phyloP scores from a whole-genome alignment of 2,888 invertebrate species.

The Chymomyza amoena region DNA sequence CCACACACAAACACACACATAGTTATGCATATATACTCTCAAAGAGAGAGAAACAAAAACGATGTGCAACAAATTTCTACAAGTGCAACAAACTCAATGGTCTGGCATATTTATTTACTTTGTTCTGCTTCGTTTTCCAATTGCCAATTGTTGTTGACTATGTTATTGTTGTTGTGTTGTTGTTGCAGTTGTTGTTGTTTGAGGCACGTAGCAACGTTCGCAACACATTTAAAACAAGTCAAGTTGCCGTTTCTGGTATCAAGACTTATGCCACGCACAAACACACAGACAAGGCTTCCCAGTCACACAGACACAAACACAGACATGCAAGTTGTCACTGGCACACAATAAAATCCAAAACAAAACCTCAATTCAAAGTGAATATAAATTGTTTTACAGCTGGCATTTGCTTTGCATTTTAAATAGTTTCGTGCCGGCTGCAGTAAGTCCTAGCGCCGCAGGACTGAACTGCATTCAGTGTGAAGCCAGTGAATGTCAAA shows the following conservation, averaged over 20 bases:
- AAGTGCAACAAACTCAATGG: slow-evolving; percentile 46
- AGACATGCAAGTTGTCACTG: slow-evolving; percentile 43
- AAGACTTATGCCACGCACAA: slow-evolving; percentile 43
- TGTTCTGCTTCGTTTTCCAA: slow-evolving; percentile 42
- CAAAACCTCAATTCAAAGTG: slow-evolving; percentile 72
- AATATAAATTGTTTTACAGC: slow-evolving; percentile 73
- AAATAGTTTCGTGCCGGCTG: slow-evolving; percentile 48
- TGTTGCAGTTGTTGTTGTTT: slow-evolving; percentile 43
- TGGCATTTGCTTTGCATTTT: slow-evolving; percentile 72
- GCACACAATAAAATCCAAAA: slow-evolving; percentile 60
- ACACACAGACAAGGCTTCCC: slow-evolving; percentile 14
- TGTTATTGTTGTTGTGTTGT: slow-evolving; percentile 1
- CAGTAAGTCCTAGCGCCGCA: slow-evolving; percentile 23
- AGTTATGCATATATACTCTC: not conserved
- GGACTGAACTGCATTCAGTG: slow-evolving; percentile 17
- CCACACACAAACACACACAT: not conserved
- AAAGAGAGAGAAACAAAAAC: not conserved
- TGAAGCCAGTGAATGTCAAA: slow-evolving; percentile 11
- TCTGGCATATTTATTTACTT: slow-evolving; percentile 57
- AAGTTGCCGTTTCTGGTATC: slow-evolving; percentile 51
- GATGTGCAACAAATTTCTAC: slow-evolving; percentile 18
- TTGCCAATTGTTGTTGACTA: slow-evolving; percentile 31
- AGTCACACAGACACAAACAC: slow-evolving; percentile 12
- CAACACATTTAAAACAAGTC: slow-evolving; percentile 71
- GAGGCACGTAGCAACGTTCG: slow-evolving; percentile 65